These are phyloP conservation scores for Ctenochaetus hawaiiensis DNA, from an alignment of 2,797 vertebrate genomes.

Conservation along the genomic window DNA sequence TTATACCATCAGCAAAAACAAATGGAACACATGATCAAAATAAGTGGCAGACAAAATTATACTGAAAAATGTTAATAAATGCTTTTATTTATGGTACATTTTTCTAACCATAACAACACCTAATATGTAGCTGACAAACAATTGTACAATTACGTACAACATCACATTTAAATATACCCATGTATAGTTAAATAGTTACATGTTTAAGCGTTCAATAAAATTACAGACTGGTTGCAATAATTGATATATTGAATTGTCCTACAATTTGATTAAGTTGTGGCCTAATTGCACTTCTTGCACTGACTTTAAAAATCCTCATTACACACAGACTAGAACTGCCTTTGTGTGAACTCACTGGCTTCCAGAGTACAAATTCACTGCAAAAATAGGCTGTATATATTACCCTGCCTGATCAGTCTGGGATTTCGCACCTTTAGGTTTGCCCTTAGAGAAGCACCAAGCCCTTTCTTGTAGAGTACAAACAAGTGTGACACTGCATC, in stretches of 20 bases:
- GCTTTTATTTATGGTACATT: neutral
- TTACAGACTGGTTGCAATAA: neutral
- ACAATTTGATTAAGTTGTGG: neutral
- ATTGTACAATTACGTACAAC: neutral
- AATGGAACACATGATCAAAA: conserved; percentile 8
- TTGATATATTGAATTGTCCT: neutral
- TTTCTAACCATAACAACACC: neutral
- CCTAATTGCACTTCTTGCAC: neutral
- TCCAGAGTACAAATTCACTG: too few species aligned
- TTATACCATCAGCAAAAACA: neutral
- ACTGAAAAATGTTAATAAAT: neutral
- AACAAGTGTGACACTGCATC: neutral
- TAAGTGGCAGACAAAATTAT: neutral
- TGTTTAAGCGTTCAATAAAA: neutral
- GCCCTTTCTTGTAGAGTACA: neutral
- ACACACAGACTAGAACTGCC: neutral
- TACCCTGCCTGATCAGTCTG: too few species aligned
- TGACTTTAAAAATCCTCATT: neutral
- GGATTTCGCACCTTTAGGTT: neutral
- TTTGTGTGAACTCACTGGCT: neutral
- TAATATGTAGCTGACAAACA: neutral
- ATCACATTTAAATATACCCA: neutral
- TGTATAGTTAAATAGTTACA: conserved; percentile 1
- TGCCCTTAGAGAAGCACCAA: neutral
- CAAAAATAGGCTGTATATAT: too few species aligned